Base-by-base conservation (phyloP, 2,888 invertebrate species). In the Nomada ferruginata region DNA sequence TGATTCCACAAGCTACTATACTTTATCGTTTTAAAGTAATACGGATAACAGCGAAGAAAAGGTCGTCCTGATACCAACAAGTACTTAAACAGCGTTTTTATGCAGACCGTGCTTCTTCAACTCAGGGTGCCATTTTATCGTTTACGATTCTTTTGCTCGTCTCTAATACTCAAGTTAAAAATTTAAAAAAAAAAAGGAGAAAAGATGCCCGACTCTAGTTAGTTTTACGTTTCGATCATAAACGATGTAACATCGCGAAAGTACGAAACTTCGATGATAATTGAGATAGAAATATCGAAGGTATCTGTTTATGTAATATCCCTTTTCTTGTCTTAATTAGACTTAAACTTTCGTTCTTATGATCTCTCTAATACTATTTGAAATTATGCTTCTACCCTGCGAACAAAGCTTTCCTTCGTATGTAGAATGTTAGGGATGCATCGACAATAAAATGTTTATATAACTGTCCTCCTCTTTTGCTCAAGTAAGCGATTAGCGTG, bases 51-150 rank as follows among this genome's bases (percentile, higher is more conserved):
- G 57, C 47, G 23, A 73, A 50, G 36, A 59, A 66, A 71, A 47
- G 29, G n/a, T 65, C 53, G 66, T 68, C 66, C 74, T 64, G 68
- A 83, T 11, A 60, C 36, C 29, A 20, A 36, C 57, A 64, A 70
- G 83, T 85, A 83, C 84, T 86, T 85, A 83, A 76, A 79, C 72
- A 70, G 53, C 61, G 64, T 85, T 85, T 66, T 23, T 44, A 69
- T 42, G 66, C 73, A 83, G 84, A 87, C 92, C 91, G 89, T 92
- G 91, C 86, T 91, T 92, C 90, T 92, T 91, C 91, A 83, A 90
- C 91, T 93, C 92, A 92, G 92, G 92, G 93, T 93, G 93, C 93
- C 93, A 93, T 93, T 91, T 89, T 89, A 75, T 81, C 76, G 53
- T 79, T 86, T 78, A 65, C 73, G 65, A 74, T 76, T 57, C 29